Conservation (phyloP, 2,113 vertebrate genomes). For the Epinephelus cyanopodus region DNA sequence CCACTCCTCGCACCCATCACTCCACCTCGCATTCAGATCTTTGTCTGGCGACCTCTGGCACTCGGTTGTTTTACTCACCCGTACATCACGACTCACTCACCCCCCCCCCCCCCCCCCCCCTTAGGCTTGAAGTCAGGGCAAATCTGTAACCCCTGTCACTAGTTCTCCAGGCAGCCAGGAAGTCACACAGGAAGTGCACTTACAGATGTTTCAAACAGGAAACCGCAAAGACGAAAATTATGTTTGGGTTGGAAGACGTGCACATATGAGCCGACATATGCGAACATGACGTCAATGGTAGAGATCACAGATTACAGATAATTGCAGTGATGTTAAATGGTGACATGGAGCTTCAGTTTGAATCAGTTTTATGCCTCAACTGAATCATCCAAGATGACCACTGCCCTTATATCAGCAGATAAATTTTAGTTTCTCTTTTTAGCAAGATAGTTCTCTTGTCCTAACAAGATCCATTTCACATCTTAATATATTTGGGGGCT, state of each 20-base stretch:
- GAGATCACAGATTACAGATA: slow-evolving; percentile 1
- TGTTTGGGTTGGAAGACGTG: slow-evolving; percentile 16
- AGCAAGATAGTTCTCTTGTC: too few species aligned
- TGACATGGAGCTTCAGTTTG: not conserved
- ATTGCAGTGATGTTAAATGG: not conserved
- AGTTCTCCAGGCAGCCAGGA: slow-evolving; percentile 42
- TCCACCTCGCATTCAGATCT: slow-evolving; percentile 31
- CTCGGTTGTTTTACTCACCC: not conserved
- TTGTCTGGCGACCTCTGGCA: slow-evolving; percentile 37
- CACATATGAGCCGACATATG: not conserved
- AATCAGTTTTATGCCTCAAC: not conserved
- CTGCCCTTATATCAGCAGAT: not conserved
- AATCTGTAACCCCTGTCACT: slow-evolving; percentile 17
- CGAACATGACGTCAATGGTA: not conserved
- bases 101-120: not conserved
- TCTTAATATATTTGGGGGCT: not conserved
- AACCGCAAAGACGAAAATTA: slow-evolving; percentile 10
- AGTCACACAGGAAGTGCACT: slow-evolving; percentile 60
- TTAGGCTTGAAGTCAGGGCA: not conserved
- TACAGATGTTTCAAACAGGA: slow-evolving; percentile 57
- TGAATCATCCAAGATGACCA: not conserved
- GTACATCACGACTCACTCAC: slow-evolving; percentile 19
- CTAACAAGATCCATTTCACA: not conserved
- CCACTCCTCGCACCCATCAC: not conserved
- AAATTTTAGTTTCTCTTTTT: too few species aligned